A percentile compares a stretch with the other conserved stretches of the same genome.
These are phyloP conservation scores for Centruroides sculpturatus DNA, from an alignment of 1,140 invertebrate species.

Conservation along the genomic window DNA sequence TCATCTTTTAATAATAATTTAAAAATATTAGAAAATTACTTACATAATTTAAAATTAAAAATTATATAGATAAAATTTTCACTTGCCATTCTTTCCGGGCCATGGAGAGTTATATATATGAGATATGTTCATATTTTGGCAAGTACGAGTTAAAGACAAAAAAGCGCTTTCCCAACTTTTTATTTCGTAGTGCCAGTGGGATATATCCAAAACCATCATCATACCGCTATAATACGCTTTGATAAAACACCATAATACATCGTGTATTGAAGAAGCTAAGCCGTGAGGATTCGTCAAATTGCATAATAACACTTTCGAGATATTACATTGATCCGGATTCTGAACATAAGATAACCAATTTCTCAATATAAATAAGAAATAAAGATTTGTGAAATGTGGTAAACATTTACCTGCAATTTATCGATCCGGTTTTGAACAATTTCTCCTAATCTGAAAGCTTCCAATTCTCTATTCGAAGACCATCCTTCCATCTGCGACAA, in stretches of 20 bases:
- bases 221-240: constrained; percentile 8
- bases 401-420: constrained; percentile 33
- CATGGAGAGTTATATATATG: not conserved
- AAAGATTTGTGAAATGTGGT: not conserved
- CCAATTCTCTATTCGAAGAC: constrained; percentile 48
- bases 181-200: constrained; percentile 9
- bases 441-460: constrained; percentile 58
- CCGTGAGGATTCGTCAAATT: constrained; percentile 12
- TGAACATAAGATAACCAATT: not conserved
- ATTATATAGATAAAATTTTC: not conserved
- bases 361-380: not conserved
- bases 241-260: constrained; percentile 15
- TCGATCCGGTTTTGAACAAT: constrained; percentile 66
- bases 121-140: not conserved
- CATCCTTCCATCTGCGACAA: constrained; percentile 1
- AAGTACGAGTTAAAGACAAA: constrained; percentile 3
- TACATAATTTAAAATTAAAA: too few species aligned
- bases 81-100: constrained; percentile 6
- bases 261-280: constrained; percentile 16
- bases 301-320: constrained; percentile 2
- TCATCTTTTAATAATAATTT: too few species aligned
- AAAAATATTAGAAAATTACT: too few species aligned
- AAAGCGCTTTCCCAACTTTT: constrained; percentile 10
- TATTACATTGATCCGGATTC: constrained; percentile 10
- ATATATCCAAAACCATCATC: constrained; percentile 3